A percentile compares a stretch with the other conserved stretches of the same genome.
These are phyloP conservation scores for Myotis planiceps DNA, from an alignment of 2,797 vertebrate species.

Conservation along the genomic window DNA sequence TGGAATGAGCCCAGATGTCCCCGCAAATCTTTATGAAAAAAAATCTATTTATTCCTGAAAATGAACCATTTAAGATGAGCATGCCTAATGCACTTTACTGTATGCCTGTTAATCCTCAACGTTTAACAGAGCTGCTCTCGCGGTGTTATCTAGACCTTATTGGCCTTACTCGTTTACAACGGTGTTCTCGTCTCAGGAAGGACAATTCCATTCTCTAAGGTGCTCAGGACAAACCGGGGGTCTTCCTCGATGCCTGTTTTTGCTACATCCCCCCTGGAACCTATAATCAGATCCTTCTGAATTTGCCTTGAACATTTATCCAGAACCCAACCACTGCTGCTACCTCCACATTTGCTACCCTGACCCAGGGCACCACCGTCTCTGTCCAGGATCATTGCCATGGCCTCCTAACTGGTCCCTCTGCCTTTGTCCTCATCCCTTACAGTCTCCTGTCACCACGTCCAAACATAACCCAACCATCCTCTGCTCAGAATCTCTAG, in stretches of 20 bases:
- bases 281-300: not conserved
- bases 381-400: not conserved
- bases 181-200: not conserved
- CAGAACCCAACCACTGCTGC: not conserved
- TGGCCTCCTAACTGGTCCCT: not conserved
- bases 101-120: not conserved
- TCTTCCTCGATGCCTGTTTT: not conserved
- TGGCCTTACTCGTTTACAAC: not conserved
- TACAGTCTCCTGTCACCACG: not conserved
- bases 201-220: not conserved
- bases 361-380: not conserved
- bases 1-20: not conserved
- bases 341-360: not conserved
- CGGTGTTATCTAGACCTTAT: not conserved
- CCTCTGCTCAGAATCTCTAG: not conserved
- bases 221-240: not conserved
- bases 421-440: not conserved
- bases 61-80: not conserved
- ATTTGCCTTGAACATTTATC: not conserved
- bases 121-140: not conserved
- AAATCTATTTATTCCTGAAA: not conserved
- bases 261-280: not conserved
- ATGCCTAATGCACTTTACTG: not conserved
- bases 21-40: not conserved
- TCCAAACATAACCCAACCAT: accelerated